Base-by-base conservation (phyloP, 1,140 invertebrate species). In the Calliphora vicina region DNA sequence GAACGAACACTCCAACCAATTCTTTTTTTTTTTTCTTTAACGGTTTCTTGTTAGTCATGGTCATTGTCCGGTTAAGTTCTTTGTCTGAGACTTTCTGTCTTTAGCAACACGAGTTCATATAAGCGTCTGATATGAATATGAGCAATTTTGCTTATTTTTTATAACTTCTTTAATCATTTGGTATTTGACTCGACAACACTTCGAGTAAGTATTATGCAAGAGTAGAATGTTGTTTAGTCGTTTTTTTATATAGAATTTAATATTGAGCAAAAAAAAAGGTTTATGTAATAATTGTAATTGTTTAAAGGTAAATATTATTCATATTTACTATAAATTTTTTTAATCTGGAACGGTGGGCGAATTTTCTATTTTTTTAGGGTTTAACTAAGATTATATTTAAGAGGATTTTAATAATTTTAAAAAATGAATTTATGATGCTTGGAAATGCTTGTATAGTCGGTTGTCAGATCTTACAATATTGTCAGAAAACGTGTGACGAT, bases 31-130 rank as follows among this genome's bases (percentile, higher is more conserved):
- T 2, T 29, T 35, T 0, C 6, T 15, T 57, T 67, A 67, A 67
- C 61, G n/a, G 61, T 67, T 67, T 67, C 20, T 20, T 67, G 20
- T 78, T 78, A 78, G 74, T 78, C 74, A 78, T 78, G 74, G 74
- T 78, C 74, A 78, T 78, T 78, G 74, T 78, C 74, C 74, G 42
- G 35, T 78, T 78, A 43, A 45, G 74, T 78, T 78, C 74, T 43
- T 78, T 23, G 74, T 35, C 73, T 42, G 50, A 57, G 50, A 57
- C 50, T 57, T 57, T 57, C 50, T 57, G 50, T 57, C 50, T 57
- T 57, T 17, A 17, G 8, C 50, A 57, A 57, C 50, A n/a, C 50
- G 15, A 17, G n/a, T n/a, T n/a, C 1, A 1, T n/a, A n/a, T 15
- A 0, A 57, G 5, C 15, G 50, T 57, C n/a, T 57, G 15, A 17